phyloP scores from a whole-genome alignment of 2,113 vertebrate species.

The mouse (Mus musculus) region DNA sequence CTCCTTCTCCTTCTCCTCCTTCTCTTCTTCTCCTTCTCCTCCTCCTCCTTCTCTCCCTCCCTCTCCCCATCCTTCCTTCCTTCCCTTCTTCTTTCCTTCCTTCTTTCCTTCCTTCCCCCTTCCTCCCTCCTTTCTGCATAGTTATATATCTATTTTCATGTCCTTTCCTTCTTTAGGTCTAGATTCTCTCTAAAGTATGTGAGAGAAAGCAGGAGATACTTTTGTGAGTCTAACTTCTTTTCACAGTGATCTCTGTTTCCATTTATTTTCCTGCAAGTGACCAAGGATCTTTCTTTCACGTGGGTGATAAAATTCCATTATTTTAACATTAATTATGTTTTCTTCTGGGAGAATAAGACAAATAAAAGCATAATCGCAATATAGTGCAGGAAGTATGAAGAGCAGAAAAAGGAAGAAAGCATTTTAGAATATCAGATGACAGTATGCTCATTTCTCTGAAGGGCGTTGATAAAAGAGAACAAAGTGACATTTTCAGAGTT shows the following conservation, averaged over 20 bases:
- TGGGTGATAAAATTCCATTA: not conserved
- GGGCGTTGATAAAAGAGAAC: not conserved
- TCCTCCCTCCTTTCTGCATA: not conserved
- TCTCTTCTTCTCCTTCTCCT: no score
- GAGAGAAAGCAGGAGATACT: not conserved
- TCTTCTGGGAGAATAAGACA: not conserved
- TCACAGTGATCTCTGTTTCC: not conserved
- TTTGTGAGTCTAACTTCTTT: not conserved
- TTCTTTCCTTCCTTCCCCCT: no score
- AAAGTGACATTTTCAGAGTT: constrained; percentile 58
- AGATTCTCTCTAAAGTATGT: not conserved
- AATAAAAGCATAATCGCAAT: not conserved
- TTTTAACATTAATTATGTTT: not conserved
- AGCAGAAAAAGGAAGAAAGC: not conserved
- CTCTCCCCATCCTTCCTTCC: no score
- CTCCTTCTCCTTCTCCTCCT: no score
- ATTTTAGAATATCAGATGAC: constrained; percentile 37
- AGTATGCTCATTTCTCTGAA: not conserved
- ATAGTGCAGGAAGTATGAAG: not conserved
- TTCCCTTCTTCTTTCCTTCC: no score
- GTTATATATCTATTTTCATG: not conserved
- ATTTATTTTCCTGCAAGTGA: not conserved
- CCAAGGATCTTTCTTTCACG: not conserved
- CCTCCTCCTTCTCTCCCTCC: not conserved
- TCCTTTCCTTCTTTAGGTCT: not conserved